These are phyloP conservation scores for Bubalus kerabau DNA, from an alignment of 2,113 vertebrate genomes.

Conservation along the genomic window DNA sequence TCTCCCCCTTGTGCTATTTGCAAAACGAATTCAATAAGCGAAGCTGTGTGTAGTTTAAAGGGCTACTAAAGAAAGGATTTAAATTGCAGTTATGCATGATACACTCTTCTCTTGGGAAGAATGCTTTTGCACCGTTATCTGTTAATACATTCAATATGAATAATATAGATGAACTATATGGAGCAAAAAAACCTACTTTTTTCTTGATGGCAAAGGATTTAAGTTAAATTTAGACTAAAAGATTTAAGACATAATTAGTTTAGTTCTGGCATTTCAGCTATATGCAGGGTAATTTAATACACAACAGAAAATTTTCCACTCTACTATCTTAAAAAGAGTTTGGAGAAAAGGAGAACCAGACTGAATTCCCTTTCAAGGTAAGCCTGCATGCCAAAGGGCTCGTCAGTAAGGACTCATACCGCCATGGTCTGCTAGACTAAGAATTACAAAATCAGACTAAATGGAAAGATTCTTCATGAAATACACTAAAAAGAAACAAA, in stretches of 20 bases:
- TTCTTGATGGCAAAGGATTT: conserved; percentile 66
- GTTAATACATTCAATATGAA: conserved; percentile 87
- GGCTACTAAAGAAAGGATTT: conserved; percentile 64
- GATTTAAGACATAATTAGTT: conserved; percentile 66
- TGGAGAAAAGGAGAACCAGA: neutral
- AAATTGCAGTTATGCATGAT: conserved; percentile 69
- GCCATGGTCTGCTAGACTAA: conserved; percentile 1
- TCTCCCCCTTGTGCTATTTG: conserved; percentile 49
- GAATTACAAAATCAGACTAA: conserved; percentile 19
- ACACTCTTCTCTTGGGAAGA: conserved; percentile 79
- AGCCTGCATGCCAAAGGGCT: neutral
- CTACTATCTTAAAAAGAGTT: conserved; percentile 18
- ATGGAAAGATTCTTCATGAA: conserved; percentile 61
- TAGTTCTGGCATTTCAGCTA: conserved; percentile 63
- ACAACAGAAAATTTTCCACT: neutral
- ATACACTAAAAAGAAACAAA: conserved; percentile 58
- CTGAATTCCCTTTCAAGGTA: neutral
- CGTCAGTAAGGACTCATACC: neutral
- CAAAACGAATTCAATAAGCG: conserved; percentile 53
- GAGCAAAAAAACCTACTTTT: conserved; percentile 72
- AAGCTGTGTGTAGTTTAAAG: conserved; percentile 66
- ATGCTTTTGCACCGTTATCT: conserved; percentile 76
- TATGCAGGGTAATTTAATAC: conserved; percentile 1
- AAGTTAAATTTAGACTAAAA: conserved; percentile 67
- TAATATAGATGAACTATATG: conserved; percentile 74